These are phyloP conservation scores for Harpalus rubripes DNA, from an alignment of 2,888 invertebrate genomes.

Conservation along the genomic window DNA sequence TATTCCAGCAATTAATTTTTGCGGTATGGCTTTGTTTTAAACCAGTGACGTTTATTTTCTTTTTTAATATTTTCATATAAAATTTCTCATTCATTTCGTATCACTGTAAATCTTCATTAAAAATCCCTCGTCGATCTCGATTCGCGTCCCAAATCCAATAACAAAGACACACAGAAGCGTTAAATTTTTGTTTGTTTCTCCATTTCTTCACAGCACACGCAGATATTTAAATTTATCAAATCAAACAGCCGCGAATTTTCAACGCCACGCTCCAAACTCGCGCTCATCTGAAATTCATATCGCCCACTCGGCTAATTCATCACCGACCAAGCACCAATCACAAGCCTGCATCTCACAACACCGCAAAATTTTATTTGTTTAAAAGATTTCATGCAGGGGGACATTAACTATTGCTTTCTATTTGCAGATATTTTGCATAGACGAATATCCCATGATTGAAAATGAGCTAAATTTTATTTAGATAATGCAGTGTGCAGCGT, in stretches of 20 bases:
- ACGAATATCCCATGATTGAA: not conserved
- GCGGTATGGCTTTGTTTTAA: not conserved
- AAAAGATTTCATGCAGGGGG: not conserved
- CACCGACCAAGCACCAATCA: constrained; percentile 23
- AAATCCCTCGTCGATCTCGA: constrained; percentile 29
- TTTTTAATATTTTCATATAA: constrained; percentile 31
- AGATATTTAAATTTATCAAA: constrained; percentile 49
- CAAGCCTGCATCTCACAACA: not conserved
- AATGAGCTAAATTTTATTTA: not conserved
- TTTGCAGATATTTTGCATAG: not conserved
- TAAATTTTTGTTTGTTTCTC: constrained; percentile 50
- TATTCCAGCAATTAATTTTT: constrained; percentile 2
- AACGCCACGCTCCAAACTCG: constrained; percentile 30
- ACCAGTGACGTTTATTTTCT: constrained; percentile 21
- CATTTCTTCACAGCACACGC: constrained; percentile 44
- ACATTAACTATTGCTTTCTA: not conserved
- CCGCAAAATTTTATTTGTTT: constrained; percentile 23
- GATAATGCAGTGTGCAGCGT: not conserved
- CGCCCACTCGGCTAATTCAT: constrained; percentile 44
- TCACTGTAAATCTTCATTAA: constrained; percentile 41
- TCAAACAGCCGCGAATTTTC: constrained; percentile 38
- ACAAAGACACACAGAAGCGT: constrained; percentile 40
- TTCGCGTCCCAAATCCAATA: constrained; percentile 44
- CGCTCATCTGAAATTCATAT: constrained; percentile 53
- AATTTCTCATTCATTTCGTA: constrained; percentile 18